Evolutionary conservation across 1,140 invertebrate genomes (phyloP), one percentile per base, ranked within the genome.

Genomic region (Neodiprion pinetum): DNA sequence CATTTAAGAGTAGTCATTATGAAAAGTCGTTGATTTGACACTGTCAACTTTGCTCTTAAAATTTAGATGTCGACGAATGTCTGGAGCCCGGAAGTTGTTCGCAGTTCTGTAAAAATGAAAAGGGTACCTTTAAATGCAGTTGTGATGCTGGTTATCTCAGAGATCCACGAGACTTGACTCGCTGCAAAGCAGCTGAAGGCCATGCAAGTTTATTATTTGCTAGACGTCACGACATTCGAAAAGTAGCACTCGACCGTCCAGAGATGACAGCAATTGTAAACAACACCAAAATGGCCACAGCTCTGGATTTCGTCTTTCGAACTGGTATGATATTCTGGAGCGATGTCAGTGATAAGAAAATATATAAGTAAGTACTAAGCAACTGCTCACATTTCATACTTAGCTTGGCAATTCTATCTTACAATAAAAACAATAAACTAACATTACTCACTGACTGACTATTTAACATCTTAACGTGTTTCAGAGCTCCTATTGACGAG

Each of bases 261-360:
- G 95, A 96, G 88, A 97, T 96, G 93, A 97, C 96, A 4, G 92
- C 92, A 4, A 95, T 96, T 75, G 94, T 96, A 2, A 97, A 97
- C 77, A 93, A 94, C 76, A 96, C 96, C 0, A 95, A 96, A 81
- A 95, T 93, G 74, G 94, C 96, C 0, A 95, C 96, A 0, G 96
- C 95, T 0, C 86, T 98, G 4, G 97, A 98, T 84, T 96, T 96
- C 82, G 95, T 97, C 3, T 97, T 96, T 86, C 90, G 94, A 74
- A 96, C 95, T 7, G 95, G 95, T 71, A 96, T 96, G 92, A 95
- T 99, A 71, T 98, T 97, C 82, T 99, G 97, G 97, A 97, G 96
- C 83, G 97, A 99, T 89, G 93, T 96, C 48, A 92, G 92, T 12
- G 94, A 96, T 80, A 95, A 96, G 83, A 94, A 94, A 85, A 97